Percentiles rank a stretch among this genome's conserved stretches.
These are phyloP conservation scores for Hafferia zeledoni DNA, from an alignment of 2,797 vertebrate species.

Conservation along the genomic window DNA sequence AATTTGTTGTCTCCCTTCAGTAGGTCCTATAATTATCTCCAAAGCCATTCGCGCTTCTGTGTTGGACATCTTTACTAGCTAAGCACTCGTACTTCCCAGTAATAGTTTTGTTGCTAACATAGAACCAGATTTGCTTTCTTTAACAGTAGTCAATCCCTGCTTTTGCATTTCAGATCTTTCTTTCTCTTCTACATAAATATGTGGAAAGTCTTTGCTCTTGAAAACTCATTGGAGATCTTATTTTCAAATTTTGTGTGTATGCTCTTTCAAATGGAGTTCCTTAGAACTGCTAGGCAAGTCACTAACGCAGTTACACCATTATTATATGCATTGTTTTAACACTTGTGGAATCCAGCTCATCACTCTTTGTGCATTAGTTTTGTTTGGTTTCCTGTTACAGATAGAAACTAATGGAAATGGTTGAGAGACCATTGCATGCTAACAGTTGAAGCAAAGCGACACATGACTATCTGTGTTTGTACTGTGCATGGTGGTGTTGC, in stretches of 20 bases:
- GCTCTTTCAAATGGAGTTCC: not conserved
- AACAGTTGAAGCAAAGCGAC: not conserved
- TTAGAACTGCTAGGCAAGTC: not conserved
- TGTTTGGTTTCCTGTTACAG: not conserved
- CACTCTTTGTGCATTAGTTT: not conserved
- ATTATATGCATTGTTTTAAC: not conserved
- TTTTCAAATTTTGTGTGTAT: not conserved
- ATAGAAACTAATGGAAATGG: not conserved
- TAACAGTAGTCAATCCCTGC: not conserved
- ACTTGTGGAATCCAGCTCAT: not conserved
- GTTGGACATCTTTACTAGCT: not conserved
- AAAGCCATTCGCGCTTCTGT: not conserved
- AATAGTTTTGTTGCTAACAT: not conserved
- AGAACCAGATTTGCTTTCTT: not conserved
- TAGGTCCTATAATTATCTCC: not conserved
- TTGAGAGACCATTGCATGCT: not conserved
- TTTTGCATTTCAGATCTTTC: not conserved
- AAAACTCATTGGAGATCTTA: not conserved
- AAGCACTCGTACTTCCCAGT: not conserved
- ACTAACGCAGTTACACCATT: not conserved
- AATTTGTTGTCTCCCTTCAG: not conserved
- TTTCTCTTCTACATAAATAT: not conserved
- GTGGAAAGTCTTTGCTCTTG: not conserved
- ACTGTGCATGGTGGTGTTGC: not conserved
- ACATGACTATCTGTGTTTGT: not conserved